Conservation (phyloP, 2,888 invertebrate genomes). For the Drosophila gaucha region DNA sequence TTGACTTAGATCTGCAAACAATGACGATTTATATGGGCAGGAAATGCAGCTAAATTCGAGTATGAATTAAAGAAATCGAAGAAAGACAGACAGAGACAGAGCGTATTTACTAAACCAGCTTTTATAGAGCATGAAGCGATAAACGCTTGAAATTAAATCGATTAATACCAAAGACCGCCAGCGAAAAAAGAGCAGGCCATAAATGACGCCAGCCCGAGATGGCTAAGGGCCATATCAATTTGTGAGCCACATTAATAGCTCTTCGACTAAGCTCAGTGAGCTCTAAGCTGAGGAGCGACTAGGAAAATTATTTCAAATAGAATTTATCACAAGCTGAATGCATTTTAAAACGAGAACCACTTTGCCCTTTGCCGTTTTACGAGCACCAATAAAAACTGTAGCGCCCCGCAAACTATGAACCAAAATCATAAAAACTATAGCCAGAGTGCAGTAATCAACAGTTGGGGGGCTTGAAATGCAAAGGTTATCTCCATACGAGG, state of each 20-base stretch:
- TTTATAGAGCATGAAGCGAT: slow-evolving; percentile 12
- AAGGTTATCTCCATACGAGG: slow-evolving; percentile 53
- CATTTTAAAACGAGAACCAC: slow-evolving; percentile 55
- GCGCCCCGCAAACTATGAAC: slow-evolving; percentile 7
- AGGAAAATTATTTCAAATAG: slow-evolving; percentile 43
- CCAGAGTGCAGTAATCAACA: slow-evolving; percentile 30
- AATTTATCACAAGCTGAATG: slow-evolving; percentile 59
- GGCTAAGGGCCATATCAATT: slow-evolving; percentile 47
- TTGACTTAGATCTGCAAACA: slow-evolving; percentile 47
- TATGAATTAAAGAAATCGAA: slow-evolving; percentile 8
- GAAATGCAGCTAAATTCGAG: slow-evolving; percentile 49
- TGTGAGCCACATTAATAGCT: slow-evolving; percentile 33
- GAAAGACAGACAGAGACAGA: background rate
- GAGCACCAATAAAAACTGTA: slow-evolving; percentile 26
- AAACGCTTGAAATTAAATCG: slow-evolving; percentile 41
- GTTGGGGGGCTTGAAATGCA: slow-evolving; percentile 20
- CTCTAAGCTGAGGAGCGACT: slow-evolving; percentile 12
- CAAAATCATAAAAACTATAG: slow-evolving; percentile 24
- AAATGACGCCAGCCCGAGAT: slow-evolving; percentile 52
- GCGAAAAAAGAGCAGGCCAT: slow-evolving; percentile 45
- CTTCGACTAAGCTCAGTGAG: slow-evolving; percentile 1
- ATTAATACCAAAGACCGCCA: slow-evolving; percentile 38
- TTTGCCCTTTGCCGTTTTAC: slow-evolving; percentile 49
- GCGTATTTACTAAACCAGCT: slow-evolving; percentile 24
- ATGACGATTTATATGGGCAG: slow-evolving; percentile 59